Evolutionary conservation across 2,888 invertebrate species (phyloP), one percentile per base, ranked within the genome.

Genomic region (Timema cristinae): DNA sequence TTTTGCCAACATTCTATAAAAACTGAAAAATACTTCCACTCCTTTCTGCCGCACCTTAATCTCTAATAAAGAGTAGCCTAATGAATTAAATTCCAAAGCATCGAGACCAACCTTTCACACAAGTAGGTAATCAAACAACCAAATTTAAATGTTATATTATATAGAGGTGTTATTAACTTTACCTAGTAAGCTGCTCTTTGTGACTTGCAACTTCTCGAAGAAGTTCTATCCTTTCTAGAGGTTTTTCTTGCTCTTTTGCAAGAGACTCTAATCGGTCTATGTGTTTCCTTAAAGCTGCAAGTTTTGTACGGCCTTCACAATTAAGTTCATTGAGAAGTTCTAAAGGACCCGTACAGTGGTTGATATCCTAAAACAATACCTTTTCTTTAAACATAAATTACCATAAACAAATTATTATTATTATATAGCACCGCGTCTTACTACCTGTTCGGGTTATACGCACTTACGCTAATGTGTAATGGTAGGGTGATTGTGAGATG

Each of bases 291-390:
- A 93, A 79, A 13, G 85, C 82, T 1, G 88, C 85, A 77, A 94
- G 86, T 81, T 89, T 90, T 15, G 84, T 83, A 77, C 94, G 86
- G 5, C 94, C 94, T 76, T 89, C 89, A 79, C 89, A 89, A 81
- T 94, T 94, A 5, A 93, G 82, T 72, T 87, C 87, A 79, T 92
- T 90, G 71, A 94, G 82, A 74, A 87, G 85, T 76, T 88, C 87
- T 78, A 92, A 85, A 0, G 92, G 90, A 0, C 91, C 90, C 56
- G 85, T 86, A 80, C 91, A 93, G 81, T 87, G 87, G 79, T 91
- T 85, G 76, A 93, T 92, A 79, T 93, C 93, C 93, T 93, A 79
- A 6, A 81, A 72, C 32, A 32, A 32, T 32, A 32, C 32, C 4
- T 32, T 32, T 32, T 32, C 32, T 32, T 32, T 32, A 32, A 32